Conservation (phyloP, 1,140 invertebrate species). For the Panagrolaimus sp. region DNA sequence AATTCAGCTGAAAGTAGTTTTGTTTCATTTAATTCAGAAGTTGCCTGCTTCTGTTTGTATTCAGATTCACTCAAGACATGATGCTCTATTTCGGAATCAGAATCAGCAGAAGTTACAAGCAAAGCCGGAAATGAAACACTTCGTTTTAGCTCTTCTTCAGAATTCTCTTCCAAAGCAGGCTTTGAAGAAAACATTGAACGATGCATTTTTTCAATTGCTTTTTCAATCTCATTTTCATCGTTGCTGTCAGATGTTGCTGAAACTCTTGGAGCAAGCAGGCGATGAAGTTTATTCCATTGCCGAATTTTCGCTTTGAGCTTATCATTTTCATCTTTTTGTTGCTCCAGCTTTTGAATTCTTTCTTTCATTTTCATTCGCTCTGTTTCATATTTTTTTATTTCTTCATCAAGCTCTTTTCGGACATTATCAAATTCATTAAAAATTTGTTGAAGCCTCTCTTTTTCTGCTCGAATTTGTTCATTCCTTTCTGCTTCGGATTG, state of each 20-base stretch:
- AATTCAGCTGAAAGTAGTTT: neutral
- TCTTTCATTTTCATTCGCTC: constrained; percentile 5
- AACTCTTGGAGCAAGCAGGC: neutral
- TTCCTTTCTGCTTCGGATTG: constrained; percentile 18
- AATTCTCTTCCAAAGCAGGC: neutral
- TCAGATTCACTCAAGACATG: neutral
- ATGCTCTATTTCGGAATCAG: neutral
- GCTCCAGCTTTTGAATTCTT: neutral
- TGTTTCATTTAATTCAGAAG: too few species aligned
- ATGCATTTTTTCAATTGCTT: neutral
- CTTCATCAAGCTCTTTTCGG: constrained; percentile 30
- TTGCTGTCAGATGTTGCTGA: neutral
- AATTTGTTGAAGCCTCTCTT: constrained; percentile 31
- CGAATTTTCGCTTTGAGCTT: neutral
- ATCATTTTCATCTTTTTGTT: neutral
- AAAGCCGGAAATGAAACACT: neutral
- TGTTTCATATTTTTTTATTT: constrained; percentile 11
- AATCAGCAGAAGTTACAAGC: neutral
- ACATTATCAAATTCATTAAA: constrained; percentile 37
- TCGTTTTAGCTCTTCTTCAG: neutral
- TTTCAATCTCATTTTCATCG: neutral
- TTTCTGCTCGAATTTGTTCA: constrained; percentile 19
- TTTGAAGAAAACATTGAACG: neutral
- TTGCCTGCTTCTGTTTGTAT: too few species aligned
- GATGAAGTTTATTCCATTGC: neutral